Conservation (phyloP, 2,797 vertebrate species). For the Podargus strigoides region DNA sequence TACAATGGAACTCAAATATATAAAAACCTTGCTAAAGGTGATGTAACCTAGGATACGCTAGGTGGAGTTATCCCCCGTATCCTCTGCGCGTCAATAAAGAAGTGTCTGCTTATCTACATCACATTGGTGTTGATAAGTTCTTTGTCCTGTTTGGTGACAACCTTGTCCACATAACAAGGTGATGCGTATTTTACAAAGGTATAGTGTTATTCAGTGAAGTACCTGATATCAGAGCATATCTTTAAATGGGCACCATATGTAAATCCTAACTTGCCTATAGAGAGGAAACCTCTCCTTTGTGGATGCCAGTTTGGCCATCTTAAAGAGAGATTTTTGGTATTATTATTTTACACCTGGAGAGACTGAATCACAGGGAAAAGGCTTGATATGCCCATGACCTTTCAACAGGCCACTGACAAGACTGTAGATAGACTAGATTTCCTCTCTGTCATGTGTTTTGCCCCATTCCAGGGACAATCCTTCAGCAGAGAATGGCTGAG, state of each 20-base stretch:
- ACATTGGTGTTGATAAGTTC: no score
- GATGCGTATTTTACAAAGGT: no score
- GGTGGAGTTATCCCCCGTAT: no score
- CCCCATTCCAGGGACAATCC: background rate
- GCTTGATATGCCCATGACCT: fast-evolving
- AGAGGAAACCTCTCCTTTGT: conserved; percentile 32
- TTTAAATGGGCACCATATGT: background rate
- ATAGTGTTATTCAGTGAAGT: no score
- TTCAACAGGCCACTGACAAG: background rate
- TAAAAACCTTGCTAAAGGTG: no score
- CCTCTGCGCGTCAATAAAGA: no score
- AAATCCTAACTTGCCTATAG: conserved; percentile 26
- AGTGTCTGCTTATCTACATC: no score
- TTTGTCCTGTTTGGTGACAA: no score
- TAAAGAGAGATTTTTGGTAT: conserved; percentile 21
- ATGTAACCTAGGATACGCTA: no score
- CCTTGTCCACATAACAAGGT: no score
- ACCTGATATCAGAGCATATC: no score
- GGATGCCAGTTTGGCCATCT: conserved; percentile 23
- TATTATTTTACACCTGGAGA: background rate
- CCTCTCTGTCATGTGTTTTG: background rate
- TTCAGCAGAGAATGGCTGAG: background rate
- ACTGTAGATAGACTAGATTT: background rate
- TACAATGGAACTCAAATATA: no score
- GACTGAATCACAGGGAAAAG: background rate